Percentiles rank a stretch among this genome's conserved stretches.
These are phyloP conservation scores for Xiphophorus hellerii DNA, from an alignment of 2,113 vertebrate genomes.

Conservation along the genomic window DNA sequence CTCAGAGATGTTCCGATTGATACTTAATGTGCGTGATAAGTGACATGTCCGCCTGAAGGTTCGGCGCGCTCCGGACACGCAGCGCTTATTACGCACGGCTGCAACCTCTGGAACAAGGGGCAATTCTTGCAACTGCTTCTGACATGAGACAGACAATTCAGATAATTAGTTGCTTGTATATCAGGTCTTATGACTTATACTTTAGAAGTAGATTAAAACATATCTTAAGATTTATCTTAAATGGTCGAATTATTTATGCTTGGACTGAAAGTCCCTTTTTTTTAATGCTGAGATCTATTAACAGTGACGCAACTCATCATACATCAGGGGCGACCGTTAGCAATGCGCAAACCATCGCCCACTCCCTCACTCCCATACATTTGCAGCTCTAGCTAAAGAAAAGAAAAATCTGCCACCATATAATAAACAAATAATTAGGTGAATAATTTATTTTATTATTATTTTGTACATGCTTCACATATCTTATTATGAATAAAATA, in stretches of 20 bases:
- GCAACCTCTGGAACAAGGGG: constrained; percentile 29
- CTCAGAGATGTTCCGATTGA: constrained; percentile 19
- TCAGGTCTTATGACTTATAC: neutral
- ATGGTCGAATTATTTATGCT: neutral
- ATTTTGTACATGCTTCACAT: no score
- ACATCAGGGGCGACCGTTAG: no score
- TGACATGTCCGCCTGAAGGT: constrained; percentile 21
- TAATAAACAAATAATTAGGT: neutral
- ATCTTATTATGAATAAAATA: no score
- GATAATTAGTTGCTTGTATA: neutral
- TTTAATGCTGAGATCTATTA: neutral
- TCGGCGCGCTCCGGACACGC: constrained; percentile 41
- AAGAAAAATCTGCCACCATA: neutral
- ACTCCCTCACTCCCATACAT: no score
- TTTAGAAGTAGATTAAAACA: neutral
- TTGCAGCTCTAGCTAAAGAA: no score
- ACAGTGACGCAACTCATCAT: neutral
- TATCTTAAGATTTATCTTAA: neutral
- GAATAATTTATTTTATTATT: neutral
- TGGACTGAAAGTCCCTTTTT: neutral
- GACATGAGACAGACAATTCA: no score
- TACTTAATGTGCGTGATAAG: constrained; percentile 1
- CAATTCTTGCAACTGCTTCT: neutral
- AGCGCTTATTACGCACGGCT: constrained; percentile 56
- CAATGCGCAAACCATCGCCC: no score